These are phyloP conservation scores for Blastobasis lacticolella DNA, from an alignment of 2,888 invertebrate species.

Conservation along the genomic window DNA sequence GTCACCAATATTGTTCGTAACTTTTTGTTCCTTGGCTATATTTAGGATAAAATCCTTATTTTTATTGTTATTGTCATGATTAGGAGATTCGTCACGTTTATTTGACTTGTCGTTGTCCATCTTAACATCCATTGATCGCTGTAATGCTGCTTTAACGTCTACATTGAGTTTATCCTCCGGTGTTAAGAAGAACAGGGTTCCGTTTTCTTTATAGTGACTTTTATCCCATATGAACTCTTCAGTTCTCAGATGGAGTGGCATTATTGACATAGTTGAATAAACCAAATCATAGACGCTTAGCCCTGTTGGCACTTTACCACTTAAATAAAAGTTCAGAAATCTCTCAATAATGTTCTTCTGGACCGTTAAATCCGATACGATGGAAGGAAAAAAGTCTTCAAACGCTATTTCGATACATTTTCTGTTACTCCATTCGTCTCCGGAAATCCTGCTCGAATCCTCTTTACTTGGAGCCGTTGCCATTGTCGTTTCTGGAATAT, in stretches of 20 bases:
- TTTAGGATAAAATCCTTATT: neutral
- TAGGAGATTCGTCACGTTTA: neutral
- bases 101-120: neutral
- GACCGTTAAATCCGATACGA: constrained; percentile 8
- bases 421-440: constrained; percentile 12
- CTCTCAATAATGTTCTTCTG: constrained; percentile 15
- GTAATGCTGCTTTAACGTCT: constrained; percentile 5
- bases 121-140: neutral
- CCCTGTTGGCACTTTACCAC: constrained; percentile 17
- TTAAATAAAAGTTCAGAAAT: constrained; percentile 18
- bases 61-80: neutral
- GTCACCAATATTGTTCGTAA: neutral
- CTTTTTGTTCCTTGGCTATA: neutral
- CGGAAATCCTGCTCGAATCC: neutral
- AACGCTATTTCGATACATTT: constrained; percentile 9
- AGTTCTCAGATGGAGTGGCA: constrained; percentile 9
- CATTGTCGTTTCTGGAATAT: too few relatives aligned
- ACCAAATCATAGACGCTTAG: constrained; percentile 13
- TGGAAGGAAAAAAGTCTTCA: constrained; percentile 11
- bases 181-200: constrained; percentile 18
- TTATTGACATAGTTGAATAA: constrained; percentile 18
- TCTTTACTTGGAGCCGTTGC: too few relatives aligned
- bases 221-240: constrained; percentile 16
- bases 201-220: constrained; percentile 11
- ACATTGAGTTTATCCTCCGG: constrained; percentile 17